Evolutionary conservation across 2,797 vertebrate species (phyloP), one percentile per base, ranked within the genome.

Genomic region (Sebastes hubbsi): DNA sequence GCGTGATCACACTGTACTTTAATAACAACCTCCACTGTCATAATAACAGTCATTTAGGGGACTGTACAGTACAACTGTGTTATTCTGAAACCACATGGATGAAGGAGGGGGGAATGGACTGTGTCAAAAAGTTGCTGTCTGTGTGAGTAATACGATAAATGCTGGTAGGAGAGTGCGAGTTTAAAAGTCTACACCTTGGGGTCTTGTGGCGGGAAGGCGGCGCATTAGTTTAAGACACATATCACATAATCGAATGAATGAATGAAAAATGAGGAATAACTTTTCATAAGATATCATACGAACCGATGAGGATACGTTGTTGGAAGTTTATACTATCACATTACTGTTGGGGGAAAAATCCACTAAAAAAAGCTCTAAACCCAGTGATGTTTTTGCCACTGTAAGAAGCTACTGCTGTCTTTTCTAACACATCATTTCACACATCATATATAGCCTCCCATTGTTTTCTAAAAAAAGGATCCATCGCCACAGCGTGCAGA

Each of bases 11-110:
- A 13, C 52, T 75, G 60, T 56, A 60, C 30, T 66, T 73, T 13
- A 70, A 67, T 64, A 42, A 88, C 78, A 75, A 80, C 70, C 77
- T 79, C 27, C 52, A 30, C 46, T 18, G 13, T 72, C n/a, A 61
- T 72, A 80, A 87, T 83, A 86, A 88, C 73, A 69, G 67, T 90
- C 11, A 88, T 89, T 84, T 69, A n/a, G 14, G 14, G n/a, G 2
- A 36, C 56, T 75, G 20, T 36, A 38, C 3, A 55, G 11, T 61
- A 29, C 60, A 58, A 78, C 20, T 46, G 63, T 82, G 82, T 74
- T 63, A 70, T 85, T 87, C 24, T 81, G 16, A 83, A 80, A 62
- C 73, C 76, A 65, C 72, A 49, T 24, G 29, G 71, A 67, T 80
- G 67, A 73, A 24, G 24, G 36, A 18, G 42, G 30, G 32, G 67